Evolutionary conservation across 1,140 invertebrate species (phyloP).

Genomic region (Hypsibius dujardini): DNA sequence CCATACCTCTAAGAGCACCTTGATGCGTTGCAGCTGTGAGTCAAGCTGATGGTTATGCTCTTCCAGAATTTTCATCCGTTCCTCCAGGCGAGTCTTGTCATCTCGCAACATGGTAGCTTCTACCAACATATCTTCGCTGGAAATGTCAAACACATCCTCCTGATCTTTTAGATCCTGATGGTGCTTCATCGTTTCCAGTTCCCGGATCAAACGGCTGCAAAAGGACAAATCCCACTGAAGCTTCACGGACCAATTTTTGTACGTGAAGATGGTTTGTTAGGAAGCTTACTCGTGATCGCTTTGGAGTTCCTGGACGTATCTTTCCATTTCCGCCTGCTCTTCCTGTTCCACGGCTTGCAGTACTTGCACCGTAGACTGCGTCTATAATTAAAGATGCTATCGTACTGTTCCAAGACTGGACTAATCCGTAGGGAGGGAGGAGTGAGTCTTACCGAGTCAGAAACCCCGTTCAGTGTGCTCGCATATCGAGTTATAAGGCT

Average conservation of each 20-base stretch:
- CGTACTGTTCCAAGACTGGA: neutral
- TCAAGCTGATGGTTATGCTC: conserved; percentile 76
- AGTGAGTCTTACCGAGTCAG: conserved; percentile 23
- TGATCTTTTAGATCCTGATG: too few relatives aligned
- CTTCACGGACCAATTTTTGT: neutral
- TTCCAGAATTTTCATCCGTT: conserved; percentile 86
- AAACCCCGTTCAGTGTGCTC: conserved; percentile 53
- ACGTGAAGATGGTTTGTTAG: neutral
- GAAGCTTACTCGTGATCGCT: conserved; percentile 8
- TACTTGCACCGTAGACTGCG: neutral
- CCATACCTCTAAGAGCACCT: conserved; percentile 21
- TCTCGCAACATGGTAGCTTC: conserved; percentile 75
- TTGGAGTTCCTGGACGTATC: neutral
- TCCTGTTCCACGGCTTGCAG: neutral
- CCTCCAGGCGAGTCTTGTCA: conserved; percentile 81
- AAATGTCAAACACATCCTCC: too few relatives aligned
- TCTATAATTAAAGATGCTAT: neutral
- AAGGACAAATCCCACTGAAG: neutral
- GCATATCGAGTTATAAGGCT: conserved; percentile 84
- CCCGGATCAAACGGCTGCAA: conserved; percentile 13
- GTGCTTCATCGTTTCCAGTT: conserved; percentile 30
- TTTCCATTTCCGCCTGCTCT: conserved; percentile 8
- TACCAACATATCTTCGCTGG: conserved; percentile 65
- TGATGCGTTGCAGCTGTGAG: conserved; percentile 45
- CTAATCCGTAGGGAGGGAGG: neutral